phyloP scores from a whole-genome alignment of 2,113 vertebrate species.

The Buteo buteo region DNA sequence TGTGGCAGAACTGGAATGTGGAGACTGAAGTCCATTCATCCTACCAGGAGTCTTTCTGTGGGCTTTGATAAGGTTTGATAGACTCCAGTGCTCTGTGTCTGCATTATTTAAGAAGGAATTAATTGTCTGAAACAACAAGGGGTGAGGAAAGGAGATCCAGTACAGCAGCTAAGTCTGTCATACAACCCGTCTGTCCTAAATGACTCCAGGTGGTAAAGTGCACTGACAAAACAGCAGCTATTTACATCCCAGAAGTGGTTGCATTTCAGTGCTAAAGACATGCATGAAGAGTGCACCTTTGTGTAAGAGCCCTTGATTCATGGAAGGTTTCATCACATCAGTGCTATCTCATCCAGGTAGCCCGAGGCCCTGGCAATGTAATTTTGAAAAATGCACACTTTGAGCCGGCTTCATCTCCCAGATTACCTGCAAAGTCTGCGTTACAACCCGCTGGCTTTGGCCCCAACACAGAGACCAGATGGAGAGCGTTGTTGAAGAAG shows the following conservation, averaged over 20 bases:
- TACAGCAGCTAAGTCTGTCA: background rate
- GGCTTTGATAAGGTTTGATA: background rate
- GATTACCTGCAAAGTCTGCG: background rate
- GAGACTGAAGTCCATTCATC: background rate
- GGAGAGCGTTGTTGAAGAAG: slow-evolving; percentile 39
- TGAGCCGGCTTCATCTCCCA: background rate
- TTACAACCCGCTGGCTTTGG: slow-evolving; percentile 8
- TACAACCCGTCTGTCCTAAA: background rate
- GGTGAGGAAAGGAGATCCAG: background rate
- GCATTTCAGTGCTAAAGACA: background rate
- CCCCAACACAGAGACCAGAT: slow-evolving; percentile 43
- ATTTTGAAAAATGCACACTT: background rate
- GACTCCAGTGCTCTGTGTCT: background rate
- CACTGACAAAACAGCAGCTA: background rate
- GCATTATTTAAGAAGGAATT: background rate
- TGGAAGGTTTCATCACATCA: background rate
- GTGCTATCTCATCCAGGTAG: background rate
- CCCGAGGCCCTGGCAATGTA: background rate
- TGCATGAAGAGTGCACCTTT: background rate
- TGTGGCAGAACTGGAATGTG: background rate
- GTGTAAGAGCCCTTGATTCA: background rate
- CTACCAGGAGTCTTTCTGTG: background rate
- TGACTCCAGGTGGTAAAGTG: background rate
- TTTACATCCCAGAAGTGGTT: background rate
- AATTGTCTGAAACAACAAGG: background rate